Base-by-base conservation (phyloP, 2,888 invertebrate genomes). In the Exocentrus adspersus region DNA sequence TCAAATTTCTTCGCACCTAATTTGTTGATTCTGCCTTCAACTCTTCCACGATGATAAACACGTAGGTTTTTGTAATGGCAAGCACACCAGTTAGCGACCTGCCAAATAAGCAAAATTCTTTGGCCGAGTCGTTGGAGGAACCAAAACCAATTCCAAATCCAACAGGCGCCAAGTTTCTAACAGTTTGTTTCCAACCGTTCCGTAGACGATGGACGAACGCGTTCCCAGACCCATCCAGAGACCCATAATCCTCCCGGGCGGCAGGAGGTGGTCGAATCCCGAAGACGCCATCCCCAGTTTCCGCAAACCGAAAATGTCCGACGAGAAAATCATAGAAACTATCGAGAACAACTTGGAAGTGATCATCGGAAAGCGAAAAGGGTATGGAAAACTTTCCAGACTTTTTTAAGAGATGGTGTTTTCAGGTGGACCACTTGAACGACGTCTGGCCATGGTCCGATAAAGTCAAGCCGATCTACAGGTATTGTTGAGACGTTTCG, bases 291-390 rank as follows among this genome's bases (percentile, higher is more conserved):
- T 72, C 28, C 74, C 79, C 4, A 71, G 71, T 53, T 67, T 70
- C 21, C 72, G 75, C 43, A 77, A 75, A 51, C 78, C 79, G n/a
- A 79, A 78, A 72, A 95, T 93, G 86, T 92, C 94, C 68, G 95
- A 97, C 72, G 91, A 93, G 76, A 91, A 92, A 84, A 93, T 97
- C 62, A 92, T 92, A 14, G 92, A 95, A 78, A 92, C 93, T 1
- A 85, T 97, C 69, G 89, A 91, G 62, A 89, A 91, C 4, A 95
- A 95, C 81, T 90, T 94, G 1, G 94, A 95, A 84, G 88, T 95
- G 42, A 90, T 97, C 65, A 88, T 90, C 59, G 94, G 94, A 70
- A 91, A 91, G 73, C 90, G 92, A 63, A 87, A 93, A 79, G 95
- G 95, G 96, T 96, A 89, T 84, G 86, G 75, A 73, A 37, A 37